phyloP scores from a whole-genome alignment of 2,797 vertebrate genomes.

The Nannoperca australis region DNA sequence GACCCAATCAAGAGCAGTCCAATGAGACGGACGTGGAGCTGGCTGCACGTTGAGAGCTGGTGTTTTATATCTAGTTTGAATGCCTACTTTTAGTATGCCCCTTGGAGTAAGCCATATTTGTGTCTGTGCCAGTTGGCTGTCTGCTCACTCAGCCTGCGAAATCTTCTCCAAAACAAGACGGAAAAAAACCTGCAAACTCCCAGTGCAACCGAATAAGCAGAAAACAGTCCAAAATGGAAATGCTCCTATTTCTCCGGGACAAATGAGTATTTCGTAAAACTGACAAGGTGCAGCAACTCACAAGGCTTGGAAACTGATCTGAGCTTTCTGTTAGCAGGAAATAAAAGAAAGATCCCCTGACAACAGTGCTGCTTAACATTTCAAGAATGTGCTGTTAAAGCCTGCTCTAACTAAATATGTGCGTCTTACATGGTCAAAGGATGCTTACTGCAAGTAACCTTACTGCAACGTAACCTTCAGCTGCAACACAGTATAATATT shows the following conservation, averaged over 20 bases:
- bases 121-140: constrained; percentile 16
- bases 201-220: constrained; percentile 1
- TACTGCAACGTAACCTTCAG: too few relatives aligned
- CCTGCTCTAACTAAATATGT: background rate
- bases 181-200: constrained; percentile 21
- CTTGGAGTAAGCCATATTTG: constrained; percentile 12
- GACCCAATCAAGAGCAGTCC: background rate
- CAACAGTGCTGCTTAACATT: background rate
- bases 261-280: background rate
- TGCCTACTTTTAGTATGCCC: constrained; percentile 4
- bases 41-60: constrained; percentile 28
- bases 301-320: background rate
- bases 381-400: constrained; percentile 1
- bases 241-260: background rate
- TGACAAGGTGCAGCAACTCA: constrained; percentile 3
- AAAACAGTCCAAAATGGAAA: background rate
- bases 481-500: constrained; percentile 1
- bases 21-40: background rate
- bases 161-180: constrained; percentile 13
- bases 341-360: background rate
- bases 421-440: background rate
- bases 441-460: background rate
- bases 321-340: constrained; percentile 5
- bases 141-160: constrained; percentile 7
- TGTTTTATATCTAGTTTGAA: constrained; percentile 19